Base-by-base conservation (phyloP, 2,113 vertebrate species). In the Solea solea region DNA sequence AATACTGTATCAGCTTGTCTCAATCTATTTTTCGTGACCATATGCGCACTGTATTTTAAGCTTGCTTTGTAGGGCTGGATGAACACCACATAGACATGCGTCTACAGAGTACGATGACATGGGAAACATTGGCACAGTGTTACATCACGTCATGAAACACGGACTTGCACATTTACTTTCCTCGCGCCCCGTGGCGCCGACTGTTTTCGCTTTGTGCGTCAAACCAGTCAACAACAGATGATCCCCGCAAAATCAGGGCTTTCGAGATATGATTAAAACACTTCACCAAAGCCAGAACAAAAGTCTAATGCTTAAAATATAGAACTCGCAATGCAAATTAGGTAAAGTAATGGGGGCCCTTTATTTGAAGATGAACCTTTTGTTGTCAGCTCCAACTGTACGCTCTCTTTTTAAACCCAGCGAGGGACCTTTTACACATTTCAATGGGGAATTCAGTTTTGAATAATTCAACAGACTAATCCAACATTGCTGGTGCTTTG, bases 381-480 rank as follows among this genome's bases (percentile, higher is more conserved):
- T 93, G 91, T 92, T 93, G 87, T 91, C 87, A 78, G 88, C 86
- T 82, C 75, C 80, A 70, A 90, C 88, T 91, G 87, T 86, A 91
- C 86, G 86, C 79, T 88, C 80, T 84, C 83, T 89, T 91, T 91
- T 91, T 87, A 74, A 89, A 87, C 82, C 90, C 90, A 91, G 87
- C 88, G 48, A 90, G 89, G 90, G 88, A 91, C 90, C 89, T 91
- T 93, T 93, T 90, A 92, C 87, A 87, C 85, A 81, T 92, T 92
- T 93, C 92, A 92, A 90, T 76, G 76, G 88, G 87, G 88, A 91
- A 92, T 91, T 87, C 64, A 76, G 81, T 70, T 89, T 78, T 94
- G 91, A 92, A 93, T 93, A 89, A 94, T 94, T 94, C 89, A 93
- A 90, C 84, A 81, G 61, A 67, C 87, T 91, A 89, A 93, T 92